phyloP scores from a whole-genome alignment of 1,140 invertebrate genomes.

The Drosophila mayri region DNA sequence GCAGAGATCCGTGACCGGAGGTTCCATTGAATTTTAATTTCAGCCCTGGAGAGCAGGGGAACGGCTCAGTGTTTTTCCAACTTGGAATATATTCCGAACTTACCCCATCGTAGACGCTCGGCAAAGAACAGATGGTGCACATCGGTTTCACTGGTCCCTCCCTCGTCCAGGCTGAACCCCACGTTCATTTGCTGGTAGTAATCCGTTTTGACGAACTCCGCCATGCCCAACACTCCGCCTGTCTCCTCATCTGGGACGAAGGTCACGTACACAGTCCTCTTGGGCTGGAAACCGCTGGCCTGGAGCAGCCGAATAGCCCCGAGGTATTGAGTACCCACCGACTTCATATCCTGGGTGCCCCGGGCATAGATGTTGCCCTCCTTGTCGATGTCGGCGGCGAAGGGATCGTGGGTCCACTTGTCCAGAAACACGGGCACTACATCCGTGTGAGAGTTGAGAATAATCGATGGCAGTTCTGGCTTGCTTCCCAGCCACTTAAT shows the following conservation, averaged over 20 bases:
- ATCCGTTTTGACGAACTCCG: slow-evolving; percentile 90
- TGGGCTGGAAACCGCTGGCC: slow-evolving; percentile 86
- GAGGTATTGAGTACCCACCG: slow-evolving; percentile 85
- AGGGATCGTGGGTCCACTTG: slow-evolving; percentile 89
- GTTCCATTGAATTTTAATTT: slow-evolving; percentile 86
- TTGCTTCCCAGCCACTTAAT: slow-evolving; percentile 91
- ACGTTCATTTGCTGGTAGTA: slow-evolving; percentile 94
- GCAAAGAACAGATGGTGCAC: slow-evolving; percentile 90
- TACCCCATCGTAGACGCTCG: slow-evolving; percentile 90
- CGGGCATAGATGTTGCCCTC: slow-evolving; percentile 92
- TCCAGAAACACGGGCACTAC: slow-evolving; percentile 92
- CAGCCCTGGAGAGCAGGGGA: slow-evolving; percentile 26
- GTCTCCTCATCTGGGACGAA: slow-evolving; percentile 97
- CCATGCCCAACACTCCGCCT: slow-evolving; percentile 94
- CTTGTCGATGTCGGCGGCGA: slow-evolving; percentile 90
- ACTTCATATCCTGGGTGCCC: slow-evolving; percentile 89
- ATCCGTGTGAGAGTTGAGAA: slow-evolving; percentile 96
- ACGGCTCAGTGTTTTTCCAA: background rate
- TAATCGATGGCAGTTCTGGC: slow-evolving; percentile 88
- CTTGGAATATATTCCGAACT: slow-evolving; percentile 18
- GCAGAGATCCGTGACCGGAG: slow-evolving; percentile 94
- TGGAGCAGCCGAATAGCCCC: slow-evolving; percentile 88
- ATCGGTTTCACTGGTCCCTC: slow-evolving; percentile 87
- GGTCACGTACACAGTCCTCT: slow-evolving; percentile 90
- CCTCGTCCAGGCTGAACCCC: slow-evolving; percentile 96